Conservation (phyloP, 53 echinoderm and acorn worm species). For the Temnopleurus reevesii region DNA sequence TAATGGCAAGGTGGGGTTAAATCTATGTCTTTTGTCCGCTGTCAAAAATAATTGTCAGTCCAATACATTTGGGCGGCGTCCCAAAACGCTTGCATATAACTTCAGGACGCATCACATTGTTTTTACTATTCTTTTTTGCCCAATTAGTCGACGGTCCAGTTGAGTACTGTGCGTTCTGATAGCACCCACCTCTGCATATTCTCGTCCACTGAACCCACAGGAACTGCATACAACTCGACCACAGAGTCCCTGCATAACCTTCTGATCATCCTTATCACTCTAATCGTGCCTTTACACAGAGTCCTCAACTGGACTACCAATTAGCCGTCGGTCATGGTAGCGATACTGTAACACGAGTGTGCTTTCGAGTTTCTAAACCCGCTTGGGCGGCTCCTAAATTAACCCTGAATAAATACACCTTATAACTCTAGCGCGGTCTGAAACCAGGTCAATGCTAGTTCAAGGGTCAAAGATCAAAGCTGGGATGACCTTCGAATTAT, state of each 20-base stretch:
- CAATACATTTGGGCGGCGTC: too few relatives aligned
- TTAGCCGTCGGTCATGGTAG: background rate
- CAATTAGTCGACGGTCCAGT: too few relatives aligned
- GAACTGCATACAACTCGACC: background rate
- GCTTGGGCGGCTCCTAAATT: background rate
- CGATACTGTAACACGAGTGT: background rate
- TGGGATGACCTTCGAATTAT: conserved; percentile 1
- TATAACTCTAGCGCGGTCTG: background rate
- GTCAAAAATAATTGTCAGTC: too few relatives aligned
- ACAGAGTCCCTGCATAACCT: background rate
- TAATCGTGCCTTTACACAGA: too few relatives aligned
- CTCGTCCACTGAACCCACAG: background rate
- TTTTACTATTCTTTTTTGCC: too few relatives aligned
- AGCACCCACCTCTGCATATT: too few relatives aligned
- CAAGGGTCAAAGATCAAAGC: conserved; percentile 3
- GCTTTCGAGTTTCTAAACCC: background rate
- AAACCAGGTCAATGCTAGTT: conserved; percentile 27
- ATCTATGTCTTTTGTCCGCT: too few relatives aligned
- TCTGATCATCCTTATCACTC: background rate
- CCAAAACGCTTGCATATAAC: too few relatives aligned
- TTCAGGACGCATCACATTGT: too few relatives aligned
- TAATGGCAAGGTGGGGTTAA: too few relatives aligned
- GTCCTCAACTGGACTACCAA: too few relatives aligned
- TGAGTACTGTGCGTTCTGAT: too few relatives aligned
- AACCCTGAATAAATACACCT: conserved; percentile 22